Conservation (phyloP, 2,797 vertebrate genomes). For the Betta splendens region DNA sequence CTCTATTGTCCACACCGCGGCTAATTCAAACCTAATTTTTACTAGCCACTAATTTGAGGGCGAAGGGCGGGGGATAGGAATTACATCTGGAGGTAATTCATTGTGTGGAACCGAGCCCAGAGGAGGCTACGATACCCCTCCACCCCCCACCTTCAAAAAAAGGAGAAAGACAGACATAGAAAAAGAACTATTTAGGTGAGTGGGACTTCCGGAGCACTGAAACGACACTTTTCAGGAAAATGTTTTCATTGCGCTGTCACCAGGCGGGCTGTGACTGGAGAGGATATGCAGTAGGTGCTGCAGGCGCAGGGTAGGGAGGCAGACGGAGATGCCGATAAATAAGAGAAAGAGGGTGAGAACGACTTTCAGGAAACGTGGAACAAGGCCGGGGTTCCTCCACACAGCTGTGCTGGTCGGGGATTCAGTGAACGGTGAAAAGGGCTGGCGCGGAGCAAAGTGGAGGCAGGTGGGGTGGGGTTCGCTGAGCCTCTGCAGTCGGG, state of each 20-base stretch:
- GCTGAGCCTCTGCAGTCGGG: conserved; percentile 49
- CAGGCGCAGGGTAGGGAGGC: conserved; percentile 49
- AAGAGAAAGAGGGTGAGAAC: conserved; percentile 24
- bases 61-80: conserved; percentile 74
- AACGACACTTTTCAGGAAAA: conserved; percentile 70
- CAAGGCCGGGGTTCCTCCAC: conserved; percentile 48
- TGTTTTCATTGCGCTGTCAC: conserved; percentile 79
- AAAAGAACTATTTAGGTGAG: conserved; percentile 71
- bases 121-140: conserved; percentile 65
- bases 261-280: conserved; percentile 56
- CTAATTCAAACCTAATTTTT: conserved; percentile 86
- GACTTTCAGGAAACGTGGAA: conserved; percentile 48
- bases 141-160: background rate
- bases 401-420: conserved; percentile 57
- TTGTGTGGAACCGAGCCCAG: conserved; percentile 76
- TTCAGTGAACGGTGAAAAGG: conserved; percentile 56
- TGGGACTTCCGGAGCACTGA: conserved; percentile 70
- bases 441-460: conserved; percentile 35
- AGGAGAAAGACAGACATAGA: conserved; percentile 57
- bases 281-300: conserved; percentile 59
- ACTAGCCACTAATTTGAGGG: conserved; percentile 84
- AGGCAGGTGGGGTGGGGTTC: conserved; percentile 30
- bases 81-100: conserved; percentile 86
- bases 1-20: conserved; percentile 72
- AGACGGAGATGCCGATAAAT: conserved; percentile 54